Conservation (phyloP, 2,888 invertebrate genomes). For the Hirtodrosophila histrioides region DNA sequence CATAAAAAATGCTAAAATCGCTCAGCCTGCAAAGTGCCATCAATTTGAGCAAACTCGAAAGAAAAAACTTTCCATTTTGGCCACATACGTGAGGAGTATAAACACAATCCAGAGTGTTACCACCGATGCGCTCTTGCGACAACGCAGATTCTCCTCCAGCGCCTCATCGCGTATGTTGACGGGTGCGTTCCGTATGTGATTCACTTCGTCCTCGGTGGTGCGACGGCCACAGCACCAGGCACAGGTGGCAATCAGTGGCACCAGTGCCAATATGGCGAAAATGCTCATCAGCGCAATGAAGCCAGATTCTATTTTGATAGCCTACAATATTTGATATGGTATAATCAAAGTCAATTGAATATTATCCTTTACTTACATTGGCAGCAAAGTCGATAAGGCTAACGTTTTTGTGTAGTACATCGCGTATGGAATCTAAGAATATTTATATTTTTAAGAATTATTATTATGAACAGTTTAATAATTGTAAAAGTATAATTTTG, state of each 20-base stretch:
- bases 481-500: too few relatives aligned
- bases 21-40: constrained; percentile 84
- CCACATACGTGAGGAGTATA: constrained; percentile 77
- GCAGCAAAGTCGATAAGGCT: constrained; percentile 82
- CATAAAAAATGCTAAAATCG: constrained; percentile 87
- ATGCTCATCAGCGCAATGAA: constrained; percentile 88
- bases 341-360: too few relatives aligned
- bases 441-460: neutral
- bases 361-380: constrained; percentile 75
- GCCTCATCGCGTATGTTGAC: constrained; percentile 82
- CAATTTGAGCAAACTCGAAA: constrained; percentile 24
- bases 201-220: constrained; percentile 85
- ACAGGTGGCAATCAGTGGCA: constrained; percentile 87
- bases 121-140: constrained; percentile 81
- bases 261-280: constrained; percentile 87
- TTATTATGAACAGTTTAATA: too few relatives aligned
- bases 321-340: constrained; percentile 84
- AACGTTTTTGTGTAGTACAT: constrained; percentile 83
- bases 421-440: constrained; percentile 82
- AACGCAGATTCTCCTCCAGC: constrained; percentile 79
- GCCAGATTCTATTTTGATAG: constrained; percentile 89
- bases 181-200: constrained; percentile 74
- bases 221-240: constrained; percentile 85
- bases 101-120: constrained; percentile 82
- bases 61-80: constrained; percentile 10